Base-by-base conservation (phyloP, 2,888 invertebrate genomes). In the Pocota personata region DNA sequence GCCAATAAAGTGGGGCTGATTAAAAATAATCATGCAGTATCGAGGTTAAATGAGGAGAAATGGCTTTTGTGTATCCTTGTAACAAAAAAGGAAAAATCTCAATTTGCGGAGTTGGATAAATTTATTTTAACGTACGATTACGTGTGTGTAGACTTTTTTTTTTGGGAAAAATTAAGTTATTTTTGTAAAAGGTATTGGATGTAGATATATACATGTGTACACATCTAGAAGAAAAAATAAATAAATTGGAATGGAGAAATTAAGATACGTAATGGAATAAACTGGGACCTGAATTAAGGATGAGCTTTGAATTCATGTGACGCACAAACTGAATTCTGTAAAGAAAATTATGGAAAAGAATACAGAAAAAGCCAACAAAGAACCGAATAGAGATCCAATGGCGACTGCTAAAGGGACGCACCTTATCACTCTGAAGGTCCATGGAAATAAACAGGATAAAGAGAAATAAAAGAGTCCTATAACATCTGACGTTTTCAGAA, bases 11-110 rank as follows among this genome's bases (percentile, higher is more conserved):
- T 35, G 14, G n/a, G 27, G 14, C 32, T 43, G 71, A 71, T 58
- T 58, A 71, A 57, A 71, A 46, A 46, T 71, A 48, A 58, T 46
- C 71, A 30, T 27, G 27, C 27, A 27, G 55, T 55, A 69, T 52
- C 19, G 40, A 16, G 67, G 67, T 19, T 69, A 55, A 69, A 43
- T 30, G 16, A 40, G 40, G 19, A 30, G 55, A 24, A 52, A 67
- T 67, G 16, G 6, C n/a, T 52, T n/a, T 52, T n/a, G 52, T 48
- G 48, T 48, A 48, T 19, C 21, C 19, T 21, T 48, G 10, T 21
- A 21, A 48, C 21, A 48, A 19, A 43, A 16, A 48, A 10, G 48
- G 48, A 48, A 48, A 21, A 4, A 21, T 21, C 48, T 48, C 48
- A 48, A 48, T 48, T 48, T 48, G 19, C 12, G 10, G 12, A 48